Percentiles rank a stretch among this genome's conserved stretches.
Evolutionary conservation across 2,888 invertebrate species (phyloP).

Genomic region (Dione vanillae): DNA sequence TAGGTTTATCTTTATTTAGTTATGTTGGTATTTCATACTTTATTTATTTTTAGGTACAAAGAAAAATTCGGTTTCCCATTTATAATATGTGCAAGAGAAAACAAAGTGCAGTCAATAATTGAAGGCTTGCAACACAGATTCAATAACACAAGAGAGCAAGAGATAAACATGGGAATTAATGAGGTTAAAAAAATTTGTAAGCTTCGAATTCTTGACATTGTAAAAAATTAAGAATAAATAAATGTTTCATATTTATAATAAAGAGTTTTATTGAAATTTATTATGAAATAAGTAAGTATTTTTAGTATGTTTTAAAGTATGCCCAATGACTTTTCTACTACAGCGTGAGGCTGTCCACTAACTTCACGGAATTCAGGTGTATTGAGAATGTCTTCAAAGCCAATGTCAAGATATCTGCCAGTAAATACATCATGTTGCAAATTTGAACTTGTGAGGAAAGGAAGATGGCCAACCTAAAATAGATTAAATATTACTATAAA

Average conservation of each 20-base stretch:
- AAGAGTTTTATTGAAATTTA: constrained; percentile 33
- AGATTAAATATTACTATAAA: too few relatives aligned
- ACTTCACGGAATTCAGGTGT: constrained; percentile 89
- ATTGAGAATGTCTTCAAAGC: constrained; percentile 91
- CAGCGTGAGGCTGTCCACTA: constrained; percentile 92
- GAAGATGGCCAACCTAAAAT: constrained; percentile 84
- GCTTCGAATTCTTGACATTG: constrained; percentile 83
- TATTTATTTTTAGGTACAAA: constrained; percentile 82
- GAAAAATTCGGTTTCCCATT: constrained; percentile 88
- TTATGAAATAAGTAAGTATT: constrained; percentile 35
- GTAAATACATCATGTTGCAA: constrained; percentile 89
- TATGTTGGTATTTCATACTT: not conserved
- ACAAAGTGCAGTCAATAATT: constrained; percentile 85
- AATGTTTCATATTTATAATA: constrained; percentile 16
- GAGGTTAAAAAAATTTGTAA: constrained; percentile 89
- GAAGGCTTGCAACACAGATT: constrained; percentile 81
- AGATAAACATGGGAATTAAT: constrained; percentile 83
- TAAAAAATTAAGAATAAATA: constrained; percentile 53
- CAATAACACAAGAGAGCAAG: constrained; percentile 79
- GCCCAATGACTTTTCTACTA: constrained; percentile 90
- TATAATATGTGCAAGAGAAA: constrained; percentile 87
- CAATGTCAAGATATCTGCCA: constrained; percentile 89
- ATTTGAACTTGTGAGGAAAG: constrained; percentile 89
- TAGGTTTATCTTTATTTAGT: too few relatives aligned
- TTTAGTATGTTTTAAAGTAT: constrained; percentile 69